phyloP scores from a whole-genome alignment of 2,797 vertebrate species.

The Limnodromus scolopaceus region DNA sequence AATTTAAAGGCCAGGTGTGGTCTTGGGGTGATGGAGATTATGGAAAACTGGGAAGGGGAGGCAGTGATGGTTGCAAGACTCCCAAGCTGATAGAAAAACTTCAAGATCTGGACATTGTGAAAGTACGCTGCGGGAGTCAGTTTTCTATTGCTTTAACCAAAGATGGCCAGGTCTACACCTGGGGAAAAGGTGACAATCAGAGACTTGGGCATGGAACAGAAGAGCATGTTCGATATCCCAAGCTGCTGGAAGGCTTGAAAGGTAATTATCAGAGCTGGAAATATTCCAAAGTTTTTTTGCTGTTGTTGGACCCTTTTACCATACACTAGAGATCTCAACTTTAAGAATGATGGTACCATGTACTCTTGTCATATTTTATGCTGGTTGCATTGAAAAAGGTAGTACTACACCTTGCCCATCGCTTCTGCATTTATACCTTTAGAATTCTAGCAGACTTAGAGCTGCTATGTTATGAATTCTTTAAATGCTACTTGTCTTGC shows the following conservation, averaged over 20 bases:
- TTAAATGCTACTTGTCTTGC: background rate
- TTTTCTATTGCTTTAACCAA: slow-evolving; percentile 96
- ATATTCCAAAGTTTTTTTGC: background rate
- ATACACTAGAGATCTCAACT: accelerated
- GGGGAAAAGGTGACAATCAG: slow-evolving; percentile 99
- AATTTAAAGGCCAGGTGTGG: slow-evolving; percentile 92
- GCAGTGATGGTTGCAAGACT: slow-evolving; percentile 97
- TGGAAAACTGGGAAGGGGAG: slow-evolving; percentile 95
- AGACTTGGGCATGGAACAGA: slow-evolving; percentile 96
- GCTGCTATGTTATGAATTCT: background rate
- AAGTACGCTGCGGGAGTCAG: slow-evolving; percentile 96
- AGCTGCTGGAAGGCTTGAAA: slow-evolving; percentile 92
- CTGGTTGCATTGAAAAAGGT: background rate
- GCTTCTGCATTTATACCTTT: background rate
- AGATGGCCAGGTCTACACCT: slow-evolving; percentile 97
- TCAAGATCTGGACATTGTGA: slow-evolving; percentile 93
- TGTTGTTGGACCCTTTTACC: background rate
- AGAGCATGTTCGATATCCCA: slow-evolving; percentile 97
- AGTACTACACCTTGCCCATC: background rate
- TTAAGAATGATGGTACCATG: background rate
- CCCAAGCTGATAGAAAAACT: slow-evolving; percentile 96
- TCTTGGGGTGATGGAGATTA: slow-evolving; percentile 99
- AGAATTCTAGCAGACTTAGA: background rate
- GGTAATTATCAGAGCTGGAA: slow-evolving; percentile 77
- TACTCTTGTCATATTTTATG: background rate